A percentile compares a stretch with the other conserved stretches of the same genome.
Conservation (phyloP, 2,888 invertebrate species). For the Pantelozetes paolii region DNA sequence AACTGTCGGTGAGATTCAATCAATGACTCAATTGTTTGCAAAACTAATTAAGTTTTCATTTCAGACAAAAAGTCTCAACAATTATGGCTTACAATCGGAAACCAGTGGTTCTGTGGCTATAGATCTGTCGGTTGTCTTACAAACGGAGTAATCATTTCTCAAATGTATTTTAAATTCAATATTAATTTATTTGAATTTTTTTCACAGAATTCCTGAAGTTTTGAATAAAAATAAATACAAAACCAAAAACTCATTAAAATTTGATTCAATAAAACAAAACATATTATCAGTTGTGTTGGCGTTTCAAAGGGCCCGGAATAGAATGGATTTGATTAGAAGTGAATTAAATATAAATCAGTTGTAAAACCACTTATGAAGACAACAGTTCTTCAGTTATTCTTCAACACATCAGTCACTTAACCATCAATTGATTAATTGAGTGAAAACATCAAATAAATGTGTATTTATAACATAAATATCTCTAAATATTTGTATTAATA, state of each 20-base stretch:
- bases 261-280: constrained; percentile 16
- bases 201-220: background rate
- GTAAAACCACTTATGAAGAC: no score
- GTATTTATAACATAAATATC: no score
- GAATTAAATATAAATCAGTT: background rate
- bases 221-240: background rate
- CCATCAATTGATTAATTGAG: no score
- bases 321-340: background rate
- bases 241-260: background rate
- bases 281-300: constrained; percentile 22
- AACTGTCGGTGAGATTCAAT: background rate
- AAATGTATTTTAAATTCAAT: background rate
- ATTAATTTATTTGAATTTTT: background rate
- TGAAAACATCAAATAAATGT: no score
- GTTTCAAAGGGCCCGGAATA: constrained; percentile 8
- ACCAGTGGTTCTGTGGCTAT: constrained; percentile 18
- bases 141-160: constrained; percentile 6
- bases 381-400: no score
- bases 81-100: constrained; percentile 23
- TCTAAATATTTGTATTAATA: no score
- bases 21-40: background rate
- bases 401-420: no score
- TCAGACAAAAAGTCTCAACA: background rate
- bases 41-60: background rate
- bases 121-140: background rate